Evolutionary conservation across 2,113 vertebrate species (phyloP), one percentile per base, ranked within the genome.

Genomic region (Paraplagusia blochii): DNA sequence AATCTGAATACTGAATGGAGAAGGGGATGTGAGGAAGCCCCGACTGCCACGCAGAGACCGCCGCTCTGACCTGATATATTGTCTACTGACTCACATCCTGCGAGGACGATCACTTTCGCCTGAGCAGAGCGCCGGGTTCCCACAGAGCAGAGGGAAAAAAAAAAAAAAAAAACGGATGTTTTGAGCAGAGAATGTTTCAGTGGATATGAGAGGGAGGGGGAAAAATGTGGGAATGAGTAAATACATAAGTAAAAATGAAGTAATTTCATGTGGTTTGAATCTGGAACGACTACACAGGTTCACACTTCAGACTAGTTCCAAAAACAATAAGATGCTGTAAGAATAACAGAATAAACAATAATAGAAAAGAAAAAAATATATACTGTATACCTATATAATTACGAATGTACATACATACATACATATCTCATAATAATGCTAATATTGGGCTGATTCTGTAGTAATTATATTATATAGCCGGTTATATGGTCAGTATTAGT

Each of bases 1-100:
- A 60, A 69, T 62, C 63, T 57, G 85, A 86, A 88, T 73, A 80
- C 62, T 42, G 47, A 75, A 76, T 46, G 76, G 59, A 6, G 56
- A 68, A 66, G 59, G 66, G 38, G 72, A 56, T 64, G 42, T 36
- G 63, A 54, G 40, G 44, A 53, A 36, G 29, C 61, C 61, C 46
- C 61, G 47, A 53, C 70, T 60, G 17, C 55, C 55, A 44, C 42
- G 43, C 42, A 44, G 34, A 48, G 56, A 59, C 46, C 44, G 18
- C 14, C 63, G 44, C 35, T 70, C 47, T 35, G 39, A 29, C 22
- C 43, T 66, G 43, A 22, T 29, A 44, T 15, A 15, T 44, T 1
- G 29, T 15, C 29, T 22, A 42, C 15, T 44, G 59, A 71, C 18
- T 61, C 53, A 60, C 34, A 46, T 18, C 17, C 18, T 34, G 58